Conservation (phyloP, 2,113 vertebrate genomes). For the Ursus arctos region DNA sequence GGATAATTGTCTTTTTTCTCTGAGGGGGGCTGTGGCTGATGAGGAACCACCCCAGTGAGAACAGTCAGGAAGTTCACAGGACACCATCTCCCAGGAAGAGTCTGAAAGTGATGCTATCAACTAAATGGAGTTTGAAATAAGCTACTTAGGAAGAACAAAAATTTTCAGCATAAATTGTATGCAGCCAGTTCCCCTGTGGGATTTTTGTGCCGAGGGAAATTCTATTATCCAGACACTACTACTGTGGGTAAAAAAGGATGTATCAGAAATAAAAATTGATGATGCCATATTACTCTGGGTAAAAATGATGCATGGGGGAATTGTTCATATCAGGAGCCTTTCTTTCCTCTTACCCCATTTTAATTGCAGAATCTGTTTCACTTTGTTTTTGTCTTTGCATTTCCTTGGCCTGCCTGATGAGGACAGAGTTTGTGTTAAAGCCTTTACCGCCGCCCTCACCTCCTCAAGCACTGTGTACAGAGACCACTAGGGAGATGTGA, state of each 20-base stretch:
- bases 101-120: not conserved
- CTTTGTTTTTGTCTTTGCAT: not conserved
- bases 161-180: not conserved
- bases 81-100: not conserved
- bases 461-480: rapidly evolving
- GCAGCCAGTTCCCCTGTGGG: not conserved
- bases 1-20: not conserved
- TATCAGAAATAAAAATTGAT: not conserved
- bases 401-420: not conserved
- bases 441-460: not conserved
- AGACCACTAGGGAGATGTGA: no score
- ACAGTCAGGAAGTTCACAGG: not conserved
- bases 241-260: not conserved
- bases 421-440: not conserved
- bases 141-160: not conserved
- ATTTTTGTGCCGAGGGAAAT: not conserved
- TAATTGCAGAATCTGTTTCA: not conserved
- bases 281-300: not conserved
- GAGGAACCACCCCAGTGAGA: not conserved
- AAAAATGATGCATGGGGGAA: not conserved
- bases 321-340: no score
- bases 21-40: not conserved
- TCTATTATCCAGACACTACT: not conserved
- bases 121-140: not conserved
- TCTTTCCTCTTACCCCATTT: not conserved